These are phyloP conservation scores for Neolamprologus longior DNA, from an alignment of 2,113 vertebrate genomes.

Conservation along the genomic window DNA sequence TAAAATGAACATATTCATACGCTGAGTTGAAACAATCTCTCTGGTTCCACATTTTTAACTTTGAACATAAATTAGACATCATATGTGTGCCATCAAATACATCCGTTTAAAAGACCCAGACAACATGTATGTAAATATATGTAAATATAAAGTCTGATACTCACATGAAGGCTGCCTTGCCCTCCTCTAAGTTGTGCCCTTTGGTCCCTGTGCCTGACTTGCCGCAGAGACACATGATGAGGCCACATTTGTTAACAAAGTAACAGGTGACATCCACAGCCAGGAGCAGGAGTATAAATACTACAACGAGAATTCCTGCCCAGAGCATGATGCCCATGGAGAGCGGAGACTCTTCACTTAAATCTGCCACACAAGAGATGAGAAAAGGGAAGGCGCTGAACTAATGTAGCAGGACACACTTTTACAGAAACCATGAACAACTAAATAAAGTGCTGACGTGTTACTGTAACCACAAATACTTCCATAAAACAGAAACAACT, in stretches of 20 bases:
- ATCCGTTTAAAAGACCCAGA: not conserved
- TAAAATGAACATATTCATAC: not conserved
- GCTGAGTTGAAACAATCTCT: not conserved
- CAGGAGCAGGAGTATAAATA: slow-evolving; percentile 88
- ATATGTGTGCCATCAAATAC: not conserved
- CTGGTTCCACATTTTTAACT: not conserved
- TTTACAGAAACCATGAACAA: not conserved
- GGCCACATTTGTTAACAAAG: slow-evolving; percentile 96
- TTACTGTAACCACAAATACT: not conserved
- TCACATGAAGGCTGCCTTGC: slow-evolving; percentile 94
- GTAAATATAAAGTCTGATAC: slow-evolving; percentile 31
- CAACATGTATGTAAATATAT: not conserved
- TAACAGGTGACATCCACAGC: slow-evolving; percentile 94
- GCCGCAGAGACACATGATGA: slow-evolving; percentile 96
- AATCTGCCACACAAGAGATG: slow-evolving; percentile 47
- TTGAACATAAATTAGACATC: not conserved
- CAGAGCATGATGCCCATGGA: slow-evolving; percentile 81
- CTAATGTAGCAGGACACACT: not conserved
- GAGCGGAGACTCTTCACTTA: slow-evolving; percentile 75
- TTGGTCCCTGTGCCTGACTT: slow-evolving; percentile 85
- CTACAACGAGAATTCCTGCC: slow-evolving; percentile 89
- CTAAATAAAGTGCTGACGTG: not conserved
- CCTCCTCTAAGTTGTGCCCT: slow-evolving; percentile 89
- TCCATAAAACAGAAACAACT: slow-evolving; percentile 40
- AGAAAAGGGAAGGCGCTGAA: not conserved